A percentile compares a stretch with the other conserved stretches of the same genome.
Conservation (phyloP, 37 sponge, comb jelly and placozoan species). For the Hexactinellida sp. region DNA sequence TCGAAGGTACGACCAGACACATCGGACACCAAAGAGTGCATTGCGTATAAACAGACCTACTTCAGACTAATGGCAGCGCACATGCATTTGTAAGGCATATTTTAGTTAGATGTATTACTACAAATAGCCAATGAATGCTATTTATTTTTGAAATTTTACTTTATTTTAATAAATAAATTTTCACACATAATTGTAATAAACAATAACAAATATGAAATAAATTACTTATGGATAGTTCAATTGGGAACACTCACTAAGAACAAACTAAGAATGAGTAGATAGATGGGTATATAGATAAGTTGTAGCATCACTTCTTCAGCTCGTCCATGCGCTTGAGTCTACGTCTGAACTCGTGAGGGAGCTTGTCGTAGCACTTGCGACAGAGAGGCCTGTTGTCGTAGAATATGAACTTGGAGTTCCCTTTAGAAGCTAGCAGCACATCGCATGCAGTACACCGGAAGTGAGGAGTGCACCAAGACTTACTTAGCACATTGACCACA, state of each 20-base stretch:
- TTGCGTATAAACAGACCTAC: background rate
- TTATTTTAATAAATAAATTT: no score
- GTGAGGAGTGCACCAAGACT: conserved; percentile 88
- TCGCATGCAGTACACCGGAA: conserved; percentile 92
- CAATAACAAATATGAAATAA: background rate
- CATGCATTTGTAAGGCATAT: background rate
- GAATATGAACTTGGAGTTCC: conserved; percentile 73
- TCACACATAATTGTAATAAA: background rate
- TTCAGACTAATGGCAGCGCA: background rate
- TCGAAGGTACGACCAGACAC: background rate
- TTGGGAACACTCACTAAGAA: background rate
- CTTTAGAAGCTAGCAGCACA: conserved; percentile 37
- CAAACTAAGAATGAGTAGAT: background rate
- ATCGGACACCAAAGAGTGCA: background rate
- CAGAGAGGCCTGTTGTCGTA: conserved; percentile 83
- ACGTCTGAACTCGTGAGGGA: conserved; percentile 70
- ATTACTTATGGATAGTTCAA: background rate
- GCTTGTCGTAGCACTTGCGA: conserved; percentile 80
- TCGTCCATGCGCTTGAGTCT: conserved; percentile 52
- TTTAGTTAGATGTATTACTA: no score
- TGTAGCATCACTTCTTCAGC: background rate
- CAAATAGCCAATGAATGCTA: no score
- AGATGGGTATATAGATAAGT: background rate
- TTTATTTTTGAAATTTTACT: no score
- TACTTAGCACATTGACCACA: conserved; percentile 63